Percentiles rank a stretch among this genome's conserved stretches.
These are phyloP conservation scores for Plecotus auritus DNA, from an alignment of 2,113 vertebrate species.

Conservation along the genomic window DNA sequence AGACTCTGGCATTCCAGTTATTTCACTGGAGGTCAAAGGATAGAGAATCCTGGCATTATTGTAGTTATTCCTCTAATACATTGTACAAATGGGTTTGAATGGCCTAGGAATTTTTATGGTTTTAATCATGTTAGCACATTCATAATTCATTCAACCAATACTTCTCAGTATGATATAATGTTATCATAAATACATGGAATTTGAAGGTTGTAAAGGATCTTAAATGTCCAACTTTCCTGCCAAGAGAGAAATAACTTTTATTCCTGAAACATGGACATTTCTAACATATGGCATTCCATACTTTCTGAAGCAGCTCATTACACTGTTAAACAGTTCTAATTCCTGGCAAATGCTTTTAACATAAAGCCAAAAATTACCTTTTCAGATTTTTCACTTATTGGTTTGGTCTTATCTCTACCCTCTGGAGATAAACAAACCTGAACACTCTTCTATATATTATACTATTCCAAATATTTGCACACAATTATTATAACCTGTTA, in stretches of 20 bases:
- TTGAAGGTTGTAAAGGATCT: not conserved
- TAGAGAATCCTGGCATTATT: not conserved
- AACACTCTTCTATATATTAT: constrained; percentile 40
- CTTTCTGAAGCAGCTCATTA: constrained; percentile 2
- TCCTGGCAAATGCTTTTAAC: constrained; percentile 26
- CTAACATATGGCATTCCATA: not conserved
- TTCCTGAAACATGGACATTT: not conserved
- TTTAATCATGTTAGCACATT: not conserved
- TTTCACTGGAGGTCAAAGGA: not conserved
- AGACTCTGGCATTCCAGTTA: not conserved
- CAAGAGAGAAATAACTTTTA: constrained; percentile 23
- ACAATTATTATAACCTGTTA: constrained; percentile 55
- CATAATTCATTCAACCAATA: not conserved
- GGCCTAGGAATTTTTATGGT: not conserved
- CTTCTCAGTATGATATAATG: not conserved
- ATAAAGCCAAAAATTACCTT: not conserved
- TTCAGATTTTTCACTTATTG: constrained; percentile 22
- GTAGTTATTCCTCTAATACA: not conserved
- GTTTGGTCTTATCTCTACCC: constrained; percentile 43
- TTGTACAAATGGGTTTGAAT: not conserved
- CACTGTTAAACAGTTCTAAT: not conserved
- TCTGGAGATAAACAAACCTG: constrained; percentile 40
- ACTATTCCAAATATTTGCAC: constrained; percentile 57
- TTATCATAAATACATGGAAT: constrained; percentile 8
- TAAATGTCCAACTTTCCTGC: not conserved